Conservation (phyloP, 2,113 vertebrate genomes). For the Barbus barbus region DNA sequence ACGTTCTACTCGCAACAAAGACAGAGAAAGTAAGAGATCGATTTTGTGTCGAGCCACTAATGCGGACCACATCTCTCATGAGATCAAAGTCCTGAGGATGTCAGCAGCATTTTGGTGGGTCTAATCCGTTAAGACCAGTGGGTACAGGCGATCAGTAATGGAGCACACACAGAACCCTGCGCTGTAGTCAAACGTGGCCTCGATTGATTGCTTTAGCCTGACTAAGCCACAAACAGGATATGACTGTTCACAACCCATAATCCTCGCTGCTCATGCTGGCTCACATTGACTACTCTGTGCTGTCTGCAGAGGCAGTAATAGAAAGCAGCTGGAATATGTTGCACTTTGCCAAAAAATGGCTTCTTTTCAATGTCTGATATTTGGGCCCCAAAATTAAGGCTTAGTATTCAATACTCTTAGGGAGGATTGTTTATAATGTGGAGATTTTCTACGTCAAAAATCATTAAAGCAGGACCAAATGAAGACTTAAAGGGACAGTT, state of each 20-base stretch:
- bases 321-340: neutral
- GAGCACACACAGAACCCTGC: neutral
- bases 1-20: neutral
- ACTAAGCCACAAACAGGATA: conserved; percentile 52
- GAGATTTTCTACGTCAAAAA: neutral
- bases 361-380: neutral
- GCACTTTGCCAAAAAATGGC: neutral
- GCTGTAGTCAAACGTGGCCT: conserved; percentile 38
- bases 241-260: conserved; percentile 56
- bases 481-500: neutral
- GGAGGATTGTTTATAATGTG: neutral
- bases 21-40: conserved; percentile 7
- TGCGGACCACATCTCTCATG: conserved; percentile 7
- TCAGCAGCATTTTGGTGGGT: conserved; percentile 8
- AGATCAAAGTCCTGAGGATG: conserved; percentile 22
- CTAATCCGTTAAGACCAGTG: conserved; percentile 16
- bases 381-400: neutral
- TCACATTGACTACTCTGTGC: conserved; percentile 25
- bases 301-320: conserved; percentile 5
- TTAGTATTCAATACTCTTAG: neutral
- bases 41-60: neutral
- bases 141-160: conserved; percentile 32
- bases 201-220: conserved; percentile 31
- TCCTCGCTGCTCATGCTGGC: conserved; percentile 31
- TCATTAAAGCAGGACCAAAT: neutral